Evolutionary conservation across 2,113 vertebrate species (phyloP).

Genomic region (Megaceryle torquata): DNA sequence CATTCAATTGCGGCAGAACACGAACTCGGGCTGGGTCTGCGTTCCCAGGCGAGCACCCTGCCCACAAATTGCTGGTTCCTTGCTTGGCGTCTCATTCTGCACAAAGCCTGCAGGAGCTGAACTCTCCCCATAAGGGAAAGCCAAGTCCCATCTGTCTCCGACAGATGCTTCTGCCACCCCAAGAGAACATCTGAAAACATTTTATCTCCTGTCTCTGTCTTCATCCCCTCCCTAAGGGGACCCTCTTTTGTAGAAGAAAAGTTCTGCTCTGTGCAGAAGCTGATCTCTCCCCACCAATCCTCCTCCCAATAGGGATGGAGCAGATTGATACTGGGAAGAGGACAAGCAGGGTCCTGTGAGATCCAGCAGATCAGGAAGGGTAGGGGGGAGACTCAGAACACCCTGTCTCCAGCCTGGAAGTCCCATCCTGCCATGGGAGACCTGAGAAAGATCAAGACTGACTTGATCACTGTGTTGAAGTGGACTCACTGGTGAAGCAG

Average conservation of each 20-base stretch:
- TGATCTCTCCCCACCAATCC: not conserved
- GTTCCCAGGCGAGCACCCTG: not conserved
- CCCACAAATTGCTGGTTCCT: conserved; percentile 19
- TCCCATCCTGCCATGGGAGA: not conserved
- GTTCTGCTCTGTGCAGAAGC: not conserved
- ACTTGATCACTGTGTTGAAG: not conserved
- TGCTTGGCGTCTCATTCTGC: fast-evolving
- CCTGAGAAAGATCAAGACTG: not conserved
- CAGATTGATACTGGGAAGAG: not conserved
- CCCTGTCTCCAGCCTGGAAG: not conserved
- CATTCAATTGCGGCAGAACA: not conserved
- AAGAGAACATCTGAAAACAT: not conserved
- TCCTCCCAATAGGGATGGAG: not conserved
- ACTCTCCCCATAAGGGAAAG: not conserved
- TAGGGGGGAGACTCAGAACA: not conserved
- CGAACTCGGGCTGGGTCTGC: not conserved
- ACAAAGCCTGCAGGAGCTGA: not conserved
- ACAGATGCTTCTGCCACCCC: not conserved
- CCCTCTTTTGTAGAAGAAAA: not conserved
- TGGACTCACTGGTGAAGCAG: not conserved
- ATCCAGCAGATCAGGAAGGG: not conserved
- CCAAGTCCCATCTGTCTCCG: not conserved
- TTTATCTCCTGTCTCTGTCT: not conserved
- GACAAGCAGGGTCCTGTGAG: not conserved
- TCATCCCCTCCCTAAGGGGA: not conserved